These are phyloP conservation scores for Capitella teleta DNA, from an alignment of 1,140 invertebrate species.

Conservation along the genomic window DNA sequence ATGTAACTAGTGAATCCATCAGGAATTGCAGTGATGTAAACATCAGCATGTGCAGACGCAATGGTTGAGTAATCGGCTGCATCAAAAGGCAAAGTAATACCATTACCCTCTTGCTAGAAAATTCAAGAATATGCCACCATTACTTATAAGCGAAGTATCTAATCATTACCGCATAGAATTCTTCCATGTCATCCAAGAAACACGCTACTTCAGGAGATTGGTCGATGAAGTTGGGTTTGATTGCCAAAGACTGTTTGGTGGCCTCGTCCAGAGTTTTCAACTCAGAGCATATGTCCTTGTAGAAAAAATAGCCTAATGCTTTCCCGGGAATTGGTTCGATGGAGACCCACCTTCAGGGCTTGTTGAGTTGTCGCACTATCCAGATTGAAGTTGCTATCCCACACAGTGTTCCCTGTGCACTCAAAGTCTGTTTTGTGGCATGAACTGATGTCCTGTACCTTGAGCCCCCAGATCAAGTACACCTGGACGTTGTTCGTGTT, in stretches of 20 bases:
- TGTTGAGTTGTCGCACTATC: slow-evolving; percentile 16
- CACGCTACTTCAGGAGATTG: slow-evolving; percentile 17
- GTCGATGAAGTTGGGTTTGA: slow-evolving; percentile 14
- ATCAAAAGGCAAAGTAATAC: not conserved
- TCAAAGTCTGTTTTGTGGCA: slow-evolving; percentile 16
- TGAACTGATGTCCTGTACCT: slow-evolving; percentile 14
- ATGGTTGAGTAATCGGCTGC: not conserved
- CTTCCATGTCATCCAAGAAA: slow-evolving; percentile 16
- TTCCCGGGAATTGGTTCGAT: not conserved
- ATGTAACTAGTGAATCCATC: not conserved
- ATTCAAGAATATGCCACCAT: not conserved
- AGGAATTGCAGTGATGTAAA: not conserved
- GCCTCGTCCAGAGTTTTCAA: slow-evolving; percentile 14
- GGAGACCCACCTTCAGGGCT: slow-evolving; percentile 14
- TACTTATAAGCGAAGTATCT: too few relatives aligned
- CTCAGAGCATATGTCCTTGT: slow-evolving; percentile 15
- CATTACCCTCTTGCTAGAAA: not conserved
- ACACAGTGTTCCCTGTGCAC: slow-evolving; percentile 14
- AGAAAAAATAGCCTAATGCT: not conserved
- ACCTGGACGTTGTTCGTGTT: slow-evolving; percentile 5
- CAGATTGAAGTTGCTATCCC: slow-evolving; percentile 18
- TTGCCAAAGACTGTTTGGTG: slow-evolving; percentile 9
- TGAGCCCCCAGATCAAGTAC: slow-evolving; percentile 20
- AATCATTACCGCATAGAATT: slow-evolving; percentile 18
- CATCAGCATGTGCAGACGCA: not conserved